These are phyloP conservation scores for Grammomys dolichurus DNA, from an alignment of 2,113 vertebrate species.

Conservation along the genomic window DNA sequence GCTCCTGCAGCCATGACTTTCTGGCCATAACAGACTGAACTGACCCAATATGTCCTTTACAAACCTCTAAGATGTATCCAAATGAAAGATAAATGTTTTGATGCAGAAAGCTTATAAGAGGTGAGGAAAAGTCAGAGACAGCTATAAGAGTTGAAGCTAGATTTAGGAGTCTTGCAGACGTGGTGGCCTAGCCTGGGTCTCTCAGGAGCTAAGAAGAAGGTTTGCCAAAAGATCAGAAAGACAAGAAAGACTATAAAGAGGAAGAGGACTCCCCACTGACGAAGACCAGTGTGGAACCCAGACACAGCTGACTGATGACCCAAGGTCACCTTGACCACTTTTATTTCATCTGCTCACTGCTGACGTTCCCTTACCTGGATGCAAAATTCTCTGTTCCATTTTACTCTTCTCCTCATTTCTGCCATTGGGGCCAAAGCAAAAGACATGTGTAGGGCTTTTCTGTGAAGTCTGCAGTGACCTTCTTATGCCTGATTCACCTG, in stretches of 20 bases:
- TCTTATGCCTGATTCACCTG: constrained; percentile 52
- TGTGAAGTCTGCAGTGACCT: constrained; percentile 68
- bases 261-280: fast-evolving
- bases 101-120: background rate
- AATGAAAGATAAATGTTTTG: background rate
- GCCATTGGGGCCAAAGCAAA: constrained; percentile 4
- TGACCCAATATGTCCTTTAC: background rate
- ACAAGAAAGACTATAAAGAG: background rate
- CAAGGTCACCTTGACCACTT: background rate
- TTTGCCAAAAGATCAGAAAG: background rate
- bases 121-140: background rate
- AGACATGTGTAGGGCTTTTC: constrained; percentile 42
- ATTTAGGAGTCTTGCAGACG: too few species aligned
- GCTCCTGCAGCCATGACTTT: background rate
- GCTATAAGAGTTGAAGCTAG: background rate
- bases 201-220: background rate
- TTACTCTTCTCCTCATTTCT: background rate
- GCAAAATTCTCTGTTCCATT: background rate
- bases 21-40: background rate
- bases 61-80: background rate
- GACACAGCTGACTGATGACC: background rate
- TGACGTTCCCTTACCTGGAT: background rate
- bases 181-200: background rate
- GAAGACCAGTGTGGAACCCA: background rate
- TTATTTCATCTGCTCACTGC: background rate